Evolutionary conservation across 2,888 invertebrate genomes (phyloP), one percentile per base, ranked within the genome.

Genomic region (Stenchaetothrips biformis): DNA sequence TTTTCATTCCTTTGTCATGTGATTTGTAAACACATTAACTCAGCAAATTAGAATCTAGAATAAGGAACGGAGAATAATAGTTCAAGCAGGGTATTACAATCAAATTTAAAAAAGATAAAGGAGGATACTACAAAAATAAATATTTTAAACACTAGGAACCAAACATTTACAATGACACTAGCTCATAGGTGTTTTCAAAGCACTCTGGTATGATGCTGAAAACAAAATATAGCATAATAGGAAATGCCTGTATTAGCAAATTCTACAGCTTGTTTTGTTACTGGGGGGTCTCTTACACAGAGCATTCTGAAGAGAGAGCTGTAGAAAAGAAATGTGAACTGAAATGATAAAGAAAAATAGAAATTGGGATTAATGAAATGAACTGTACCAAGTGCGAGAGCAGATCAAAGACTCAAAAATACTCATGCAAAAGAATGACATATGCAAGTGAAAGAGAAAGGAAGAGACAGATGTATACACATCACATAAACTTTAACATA

Each of bases 151-250:
- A 37, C 37, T 37, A 37, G 37, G 37, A 37, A 37, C 37, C 37
- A 37, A 37, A 2, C 1, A 37, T 37, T 37, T 37, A 37, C 37
- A 37, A 37, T 37, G 37, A 37, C 37, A 37, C 37, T 37, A 37
- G 37, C 37, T 37, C 37, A 37, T 37, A 37, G 37, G 37, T 37
- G 37, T 37, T 37, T 37, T 37, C 37, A 59, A 59, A 59, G 59
- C 13, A 59, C 16, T 18, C 18, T 16, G 18, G 18, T 59, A 1
- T 59, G 6, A 59, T 59, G 59, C 59, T 59, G 59, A 18, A 59
- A 59, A 59, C 13, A 59, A 59, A 13, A 18, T 59, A 59, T 16
- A 53, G 53, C 53, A 53, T 87, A 88, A 87, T 37, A 4, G 37
- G 37, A 4, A 37, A 37, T 37, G 86, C 86, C n/a, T 79, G 49